Evolutionary conservation across 2,113 vertebrate species (phyloP).

Genomic region (Ceyx margarethae): DNA sequence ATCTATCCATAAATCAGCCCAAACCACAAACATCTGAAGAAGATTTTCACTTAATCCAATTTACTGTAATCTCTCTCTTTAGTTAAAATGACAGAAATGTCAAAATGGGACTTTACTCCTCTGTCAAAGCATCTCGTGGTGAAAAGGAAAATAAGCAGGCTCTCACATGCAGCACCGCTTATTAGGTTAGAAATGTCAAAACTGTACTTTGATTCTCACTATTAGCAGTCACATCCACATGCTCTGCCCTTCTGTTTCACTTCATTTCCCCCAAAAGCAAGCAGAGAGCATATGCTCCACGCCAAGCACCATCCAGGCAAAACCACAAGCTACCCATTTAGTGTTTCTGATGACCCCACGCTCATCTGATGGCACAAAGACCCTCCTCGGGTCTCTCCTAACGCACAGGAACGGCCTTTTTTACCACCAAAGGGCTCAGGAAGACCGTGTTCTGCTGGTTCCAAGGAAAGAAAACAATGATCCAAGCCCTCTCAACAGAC

Average conservation of each 20-base stretch:
- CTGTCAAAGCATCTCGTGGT: constrained; percentile 64
- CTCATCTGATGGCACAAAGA: accelerated
- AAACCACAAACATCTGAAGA: constrained; percentile 71
- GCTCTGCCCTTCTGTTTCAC: constrained; percentile 61
- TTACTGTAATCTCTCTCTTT: constrained; percentile 68
- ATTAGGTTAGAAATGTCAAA: constrained; percentile 70
- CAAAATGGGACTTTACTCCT: constrained; percentile 68
- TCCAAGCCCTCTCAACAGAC: background rate
- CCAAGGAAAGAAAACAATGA: background rate
- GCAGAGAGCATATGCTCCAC: background rate
- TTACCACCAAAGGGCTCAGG: background rate
- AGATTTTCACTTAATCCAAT: constrained; percentile 72
- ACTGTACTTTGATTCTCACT: constrained; percentile 59
- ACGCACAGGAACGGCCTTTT: background rate
- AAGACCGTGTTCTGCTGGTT: background rate
- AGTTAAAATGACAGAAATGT: constrained; percentile 69
- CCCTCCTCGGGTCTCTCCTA: background rate
- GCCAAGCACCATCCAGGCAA: background rate
- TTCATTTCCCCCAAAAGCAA: constrained; percentile 22
- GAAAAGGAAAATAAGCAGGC: constrained; percentile 69
- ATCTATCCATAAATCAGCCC: constrained; percentile 70
- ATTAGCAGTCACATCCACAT: constrained; percentile 57
- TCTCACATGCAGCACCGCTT: constrained; percentile 29
- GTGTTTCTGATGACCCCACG: background rate
- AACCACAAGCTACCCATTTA: accelerated